phyloP scores from a whole-genome alignment of 2,113 vertebrate species.

The Aegithalos caudatus region DNA sequence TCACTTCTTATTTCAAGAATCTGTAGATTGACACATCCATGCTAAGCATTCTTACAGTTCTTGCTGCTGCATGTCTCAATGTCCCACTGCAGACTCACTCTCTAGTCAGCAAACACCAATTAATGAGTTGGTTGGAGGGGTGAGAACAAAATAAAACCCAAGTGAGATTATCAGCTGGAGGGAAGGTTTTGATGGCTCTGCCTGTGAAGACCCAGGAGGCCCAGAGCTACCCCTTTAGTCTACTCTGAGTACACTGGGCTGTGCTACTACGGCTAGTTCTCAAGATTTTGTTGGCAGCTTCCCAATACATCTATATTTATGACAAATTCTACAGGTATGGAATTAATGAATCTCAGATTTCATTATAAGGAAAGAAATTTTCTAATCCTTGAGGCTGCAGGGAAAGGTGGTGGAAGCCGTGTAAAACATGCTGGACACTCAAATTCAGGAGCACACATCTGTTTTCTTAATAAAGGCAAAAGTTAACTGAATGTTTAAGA shows the following conservation, averaged over 20 bases:
- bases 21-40: background rate
- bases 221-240: background rate
- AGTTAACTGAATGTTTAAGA: background rate
- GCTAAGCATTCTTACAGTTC: background rate
- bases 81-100: background rate
- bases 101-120: background rate
- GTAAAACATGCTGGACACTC: background rate
- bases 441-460: background rate
- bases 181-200: background rate
- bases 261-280: background rate
- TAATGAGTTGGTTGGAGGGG: background rate
- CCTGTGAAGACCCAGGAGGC: background rate
- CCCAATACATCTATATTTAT: accelerated
- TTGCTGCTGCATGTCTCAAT: background rate
- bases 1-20: background rate
- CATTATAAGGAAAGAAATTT: background rate
- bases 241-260: background rate
- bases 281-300: background rate
- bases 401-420: background rate
- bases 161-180: background rate
- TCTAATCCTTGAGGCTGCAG: background rate
- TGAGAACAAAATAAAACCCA: background rate
- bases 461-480: background rate
- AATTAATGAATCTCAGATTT: background rate
- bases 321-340: background rate